Evolutionary conservation across 1,140 invertebrate genomes (phyloP).

Genomic region (Cephus cinctus): DNA sequence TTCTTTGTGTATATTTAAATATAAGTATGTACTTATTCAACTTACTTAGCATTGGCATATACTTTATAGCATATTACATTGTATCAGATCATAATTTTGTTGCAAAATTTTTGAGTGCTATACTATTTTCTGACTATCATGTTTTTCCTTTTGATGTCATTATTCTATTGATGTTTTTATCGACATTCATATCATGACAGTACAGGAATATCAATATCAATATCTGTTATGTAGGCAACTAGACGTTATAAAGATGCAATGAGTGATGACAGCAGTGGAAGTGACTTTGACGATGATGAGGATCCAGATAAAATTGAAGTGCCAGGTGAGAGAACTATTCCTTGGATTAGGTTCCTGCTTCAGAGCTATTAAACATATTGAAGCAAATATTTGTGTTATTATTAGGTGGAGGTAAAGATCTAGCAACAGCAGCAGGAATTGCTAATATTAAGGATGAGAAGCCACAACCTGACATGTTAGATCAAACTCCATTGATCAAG

Average conservation of each 20-base stretch:
- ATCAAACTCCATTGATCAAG: slow-evolving; percentile 25
- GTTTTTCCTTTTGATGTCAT: slow-evolving; percentile 4
- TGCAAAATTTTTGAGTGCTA: not conserved
- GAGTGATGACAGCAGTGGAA: slow-evolving; percentile 68
- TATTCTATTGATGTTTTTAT: slow-evolving; percentile 15
- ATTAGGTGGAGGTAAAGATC: slow-evolving; percentile 75
- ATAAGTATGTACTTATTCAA: no score
- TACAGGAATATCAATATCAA: no score
- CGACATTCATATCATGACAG: no score
- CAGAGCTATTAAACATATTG: no score
- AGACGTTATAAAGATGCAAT: slow-evolving; percentile 52
- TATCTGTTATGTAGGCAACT: slow-evolving; percentile 22
- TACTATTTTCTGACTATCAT: not conserved
- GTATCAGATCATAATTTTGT: slow-evolving; percentile 9
- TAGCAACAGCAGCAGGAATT: slow-evolving; percentile 71
- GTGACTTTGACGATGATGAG: slow-evolving; percentile 84
- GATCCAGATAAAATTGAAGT: slow-evolving; percentile 90
- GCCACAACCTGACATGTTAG: slow-evolving; percentile 18
- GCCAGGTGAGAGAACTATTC: slow-evolving; percentile 77
- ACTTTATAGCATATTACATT: not conserved
- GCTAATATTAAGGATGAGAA: slow-evolving; percentile 44
- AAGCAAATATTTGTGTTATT: slow-evolving; percentile 26
- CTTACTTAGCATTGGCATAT: not conserved
- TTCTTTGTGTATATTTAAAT: no score
- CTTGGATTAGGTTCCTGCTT: no score